phyloP scores from a whole-genome alignment of 2,888 invertebrate genomes.

The Craniophora ligustri region DNA sequence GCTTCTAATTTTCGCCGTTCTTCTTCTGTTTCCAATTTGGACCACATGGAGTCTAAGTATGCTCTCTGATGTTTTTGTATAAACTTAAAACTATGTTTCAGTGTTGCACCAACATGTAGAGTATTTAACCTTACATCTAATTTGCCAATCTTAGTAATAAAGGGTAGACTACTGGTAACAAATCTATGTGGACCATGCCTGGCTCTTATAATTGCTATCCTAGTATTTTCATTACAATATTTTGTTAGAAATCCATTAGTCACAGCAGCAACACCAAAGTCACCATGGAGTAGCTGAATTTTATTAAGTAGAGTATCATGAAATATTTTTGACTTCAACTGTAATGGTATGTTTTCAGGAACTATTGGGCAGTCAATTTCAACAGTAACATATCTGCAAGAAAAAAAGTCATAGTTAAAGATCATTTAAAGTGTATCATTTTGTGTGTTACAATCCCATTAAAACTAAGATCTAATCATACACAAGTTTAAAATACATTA shows the following conservation, averaged over 20 bases:
- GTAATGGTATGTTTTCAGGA: slow-evolving; percentile 81
- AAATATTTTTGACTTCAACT: slow-evolving; percentile 85
- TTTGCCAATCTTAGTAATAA: slow-evolving; percentile 90
- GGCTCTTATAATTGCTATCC: slow-evolving; percentile 92
- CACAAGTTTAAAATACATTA: no score
- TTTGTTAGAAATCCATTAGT: slow-evolving; percentile 92
- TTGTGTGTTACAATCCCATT: no score
- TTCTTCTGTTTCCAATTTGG: slow-evolving; percentile 89
- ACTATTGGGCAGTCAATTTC: slow-evolving; percentile 88
- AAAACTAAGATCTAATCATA: no score
- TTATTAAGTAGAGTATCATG: slow-evolving; percentile 88
- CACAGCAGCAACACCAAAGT: slow-evolving; percentile 92
- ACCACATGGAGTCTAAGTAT: slow-evolving; percentile 90
- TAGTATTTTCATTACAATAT: slow-evolving; percentile 93
- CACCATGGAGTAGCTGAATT: slow-evolving; percentile 92
- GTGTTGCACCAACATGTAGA: slow-evolving; percentile 93
- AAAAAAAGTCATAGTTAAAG: slow-evolving; percentile 5
- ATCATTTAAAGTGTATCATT: no score
- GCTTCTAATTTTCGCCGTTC: slow-evolving; percentile 88
- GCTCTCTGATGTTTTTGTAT: slow-evolving; percentile 91
- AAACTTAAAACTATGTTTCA: slow-evolving; percentile 93
- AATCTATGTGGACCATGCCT: slow-evolving; percentile 93
- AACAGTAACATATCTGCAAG: slow-evolving; percentile 91
- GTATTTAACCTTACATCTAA: slow-evolving; percentile 90
- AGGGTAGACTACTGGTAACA: slow-evolving; percentile 91